Evolutionary conservation across 2,113 vertebrate genomes (phyloP), one percentile per base, ranked within the genome.

Genomic region (Myotis yumanensis): DNA sequence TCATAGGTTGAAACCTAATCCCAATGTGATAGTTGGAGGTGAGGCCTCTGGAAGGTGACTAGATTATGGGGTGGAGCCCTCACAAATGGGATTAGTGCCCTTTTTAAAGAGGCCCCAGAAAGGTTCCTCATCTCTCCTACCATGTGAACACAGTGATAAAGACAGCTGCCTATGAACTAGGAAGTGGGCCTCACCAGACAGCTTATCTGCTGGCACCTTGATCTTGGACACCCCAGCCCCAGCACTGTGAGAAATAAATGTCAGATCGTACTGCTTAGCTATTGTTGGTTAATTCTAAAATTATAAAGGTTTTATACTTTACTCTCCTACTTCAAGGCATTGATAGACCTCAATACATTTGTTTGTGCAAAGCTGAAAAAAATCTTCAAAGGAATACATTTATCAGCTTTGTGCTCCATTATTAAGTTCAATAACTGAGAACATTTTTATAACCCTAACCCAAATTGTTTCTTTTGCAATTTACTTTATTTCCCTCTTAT

Each of bases 261-360:
- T 37, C 71, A 5, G 7, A 32, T 76, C 8, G 82, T 46, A 48
- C 17, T 35, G 17, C 23, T 81, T 25, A 64, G 28, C 15, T 64
- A 71, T 32, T 89, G 66, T 40, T 90, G 48, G 64, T 62, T 48
- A 71, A 85, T 54, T 88, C 57, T 88, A 90, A 87, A 96, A 43
- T 64, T 62, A 62, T 73, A 66, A 54, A 86, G 32, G 5, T 84
- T 71, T 54, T 86, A 59, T 91, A 90, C 40, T 82, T 52, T 2
- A 82, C 16, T 71, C 7, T 81, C 35, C 25, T 88, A 59, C 79
- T 91, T 89, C 10, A 86, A 89, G 73, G 28, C 15, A 66, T 0
- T 73, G 59, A 71, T 86, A 84, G 82, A 80, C 40, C 28, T 20
- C 5, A 37, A 35, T 54, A 72, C 16, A 75, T 94, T 71, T 82